Conservation (phyloP, 2,888 invertebrate genomes). For the Andrena marginata region DNA sequence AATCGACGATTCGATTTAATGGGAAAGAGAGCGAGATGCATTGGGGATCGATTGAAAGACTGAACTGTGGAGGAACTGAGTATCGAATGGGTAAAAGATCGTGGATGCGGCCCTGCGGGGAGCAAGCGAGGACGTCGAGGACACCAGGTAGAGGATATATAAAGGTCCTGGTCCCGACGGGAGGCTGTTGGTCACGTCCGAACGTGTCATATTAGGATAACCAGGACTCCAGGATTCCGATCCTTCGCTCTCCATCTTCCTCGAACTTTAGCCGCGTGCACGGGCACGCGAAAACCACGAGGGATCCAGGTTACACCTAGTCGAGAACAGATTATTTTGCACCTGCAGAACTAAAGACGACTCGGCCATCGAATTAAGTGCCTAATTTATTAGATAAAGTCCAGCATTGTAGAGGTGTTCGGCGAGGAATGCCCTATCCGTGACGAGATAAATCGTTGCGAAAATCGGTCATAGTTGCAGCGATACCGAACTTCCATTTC, state of each 20-base stretch:
- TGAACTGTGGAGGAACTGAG: not conserved
- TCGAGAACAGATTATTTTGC: not conserved
- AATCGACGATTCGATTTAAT: not conserved
- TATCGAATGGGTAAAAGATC: conserved; percentile 7
- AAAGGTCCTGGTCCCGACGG: conserved; percentile 66
- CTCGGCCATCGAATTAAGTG: not conserved
- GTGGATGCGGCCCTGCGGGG: conserved; percentile 57
- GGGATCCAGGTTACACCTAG: not conserved
- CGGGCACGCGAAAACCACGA: conserved; percentile 19
- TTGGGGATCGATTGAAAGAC: not conserved
- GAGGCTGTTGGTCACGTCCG: conserved; percentile 63
- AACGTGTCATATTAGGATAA: conserved; percentile 73
- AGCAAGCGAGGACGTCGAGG: conserved; percentile 51
- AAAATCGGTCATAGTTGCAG: conserved; percentile 1
- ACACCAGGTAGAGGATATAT: conserved; percentile 60
- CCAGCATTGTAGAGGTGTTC: not conserved
- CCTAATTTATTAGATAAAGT: not conserved
- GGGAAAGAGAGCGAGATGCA: not conserved
- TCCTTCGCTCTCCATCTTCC: conserved; percentile 18
- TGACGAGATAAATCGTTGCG: not conserved
- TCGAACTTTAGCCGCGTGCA: not conserved
- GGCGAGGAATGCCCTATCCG: not conserved
- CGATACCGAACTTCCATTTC: not conserved
- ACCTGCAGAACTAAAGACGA: not conserved
- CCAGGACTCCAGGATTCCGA: conserved; percentile 63